These are phyloP conservation scores for Linnaemya vulpina DNA, from an alignment of 2,888 invertebrate species.

Conservation along the genomic window DNA sequence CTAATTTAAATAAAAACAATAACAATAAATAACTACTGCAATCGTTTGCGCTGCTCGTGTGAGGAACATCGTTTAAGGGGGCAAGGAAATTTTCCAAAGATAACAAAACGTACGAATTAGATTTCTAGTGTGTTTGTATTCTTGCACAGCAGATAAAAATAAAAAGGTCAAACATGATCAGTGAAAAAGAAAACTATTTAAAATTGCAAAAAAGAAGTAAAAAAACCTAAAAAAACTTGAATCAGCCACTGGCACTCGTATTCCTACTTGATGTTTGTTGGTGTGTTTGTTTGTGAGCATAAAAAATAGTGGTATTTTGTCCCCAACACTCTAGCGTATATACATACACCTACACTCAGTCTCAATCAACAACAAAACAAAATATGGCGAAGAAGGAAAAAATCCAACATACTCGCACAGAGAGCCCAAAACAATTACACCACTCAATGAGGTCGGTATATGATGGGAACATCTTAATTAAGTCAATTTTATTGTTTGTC, in stretches of 20 bases:
- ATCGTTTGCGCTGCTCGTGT: neutral
- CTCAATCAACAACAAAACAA: neutral
- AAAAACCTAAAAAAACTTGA: neutral
- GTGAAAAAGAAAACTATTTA: neutral
- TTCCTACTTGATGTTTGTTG: no score
- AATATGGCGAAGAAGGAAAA: slow-evolving; percentile 11
- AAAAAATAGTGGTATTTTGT: neutral
- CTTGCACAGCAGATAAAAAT: neutral
- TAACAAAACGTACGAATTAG: slow-evolving; percentile 5
- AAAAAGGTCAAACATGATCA: slow-evolving; percentile 26
- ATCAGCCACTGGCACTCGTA: no score
- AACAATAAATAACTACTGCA: slow-evolving; percentile 34
- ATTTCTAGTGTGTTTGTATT: slow-evolving; percentile 4
- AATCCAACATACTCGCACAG: neutral
- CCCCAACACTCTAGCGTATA: neutral
- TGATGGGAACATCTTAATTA: neutral
- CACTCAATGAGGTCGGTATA: neutral
- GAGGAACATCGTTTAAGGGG: neutral
- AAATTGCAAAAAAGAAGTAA: neutral
- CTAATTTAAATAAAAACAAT: slow-evolving; percentile 42
- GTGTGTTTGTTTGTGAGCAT: no score
- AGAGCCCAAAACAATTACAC: slow-evolving; percentile 1
- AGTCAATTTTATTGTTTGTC: neutral
- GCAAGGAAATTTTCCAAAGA: slow-evolving; percentile 8
- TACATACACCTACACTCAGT: neutral